Base-by-base conservation (phyloP, 2,113 vertebrate genomes). In the Strix aluco region DNA sequence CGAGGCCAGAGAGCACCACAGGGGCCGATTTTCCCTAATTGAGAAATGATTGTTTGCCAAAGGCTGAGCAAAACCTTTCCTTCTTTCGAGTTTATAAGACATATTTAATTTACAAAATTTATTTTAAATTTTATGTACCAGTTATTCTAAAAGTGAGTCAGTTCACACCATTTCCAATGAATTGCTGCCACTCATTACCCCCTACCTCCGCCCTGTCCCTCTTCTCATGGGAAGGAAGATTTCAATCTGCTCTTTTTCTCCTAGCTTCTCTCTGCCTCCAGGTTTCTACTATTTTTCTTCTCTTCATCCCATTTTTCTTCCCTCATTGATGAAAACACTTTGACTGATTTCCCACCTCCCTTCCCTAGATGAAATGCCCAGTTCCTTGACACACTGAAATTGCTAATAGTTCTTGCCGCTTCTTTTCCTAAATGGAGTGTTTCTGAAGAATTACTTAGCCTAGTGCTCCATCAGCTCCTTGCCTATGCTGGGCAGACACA, bases 401-500 rank as follows among this genome's bases (percentile, higher is more conserved):
- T 91, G 84, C 61, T 90, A 92, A 86, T 90, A 83, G 71, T 23
- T 84, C 73, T 79, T 74, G 44, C 90, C 5, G 13, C 63, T 95
- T 58, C 90, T 91, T 91, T 91, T 77, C 86, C 84, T 94, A 92
- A 81, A 73, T 88, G 84, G 79, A 84, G 66, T 52, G 4, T 61
- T 92, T 84, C 36, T 95, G 87, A 97, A 73, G 82, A 85, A 96
- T 96, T 86, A 89, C 92, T 90, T 61, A 74, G 88, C 67, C 91
- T 77, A 83, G 94, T 6, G 22, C 80, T 93, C 92, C 91, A 81
- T 87, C 89, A 95, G 44, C 75, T 86, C 71, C 69, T 61, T 30
- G 42, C 66, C 55, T 30, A 2, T 25, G 78, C 75, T 72, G 72
- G 75, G 86, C 72, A 84, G 38, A 57, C 52, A n/a, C 74, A 21